Conservation (phyloP, 1,140 invertebrate genomes). For the Aethina tumida region DNA sequence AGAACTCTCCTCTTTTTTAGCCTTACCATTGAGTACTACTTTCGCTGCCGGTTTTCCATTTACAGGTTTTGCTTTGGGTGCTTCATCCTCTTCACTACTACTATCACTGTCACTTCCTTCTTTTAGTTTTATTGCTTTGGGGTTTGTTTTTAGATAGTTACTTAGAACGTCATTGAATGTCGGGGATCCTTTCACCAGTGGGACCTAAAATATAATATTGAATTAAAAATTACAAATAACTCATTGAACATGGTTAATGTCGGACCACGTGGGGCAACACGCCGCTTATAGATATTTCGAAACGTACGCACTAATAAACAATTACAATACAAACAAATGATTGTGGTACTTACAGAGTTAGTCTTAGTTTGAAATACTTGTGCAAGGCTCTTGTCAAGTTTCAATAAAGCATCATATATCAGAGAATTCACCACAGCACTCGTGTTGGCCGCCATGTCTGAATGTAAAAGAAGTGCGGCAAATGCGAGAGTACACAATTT, state of each 20-base stretch:
- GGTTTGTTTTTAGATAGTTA: conserved; percentile 19
- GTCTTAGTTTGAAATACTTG: conserved; percentile 48
- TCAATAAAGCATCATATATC: conserved; percentile 45
- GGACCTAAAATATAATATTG: conserved; percentile 13
- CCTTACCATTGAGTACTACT: conserved; percentile 25
- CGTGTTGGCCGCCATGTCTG: conserved; percentile 21
- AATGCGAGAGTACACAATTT: too few species aligned
- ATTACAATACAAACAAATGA: neutral
- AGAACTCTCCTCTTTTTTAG: conserved; percentile 13
- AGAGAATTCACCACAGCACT: conserved; percentile 33
- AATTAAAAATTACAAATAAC: conserved; percentile 6
- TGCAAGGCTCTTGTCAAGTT: conserved; percentile 45
- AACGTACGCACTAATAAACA: neutral
- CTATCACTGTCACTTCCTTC: conserved; percentile 21
- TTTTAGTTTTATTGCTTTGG: conserved; percentile 21
- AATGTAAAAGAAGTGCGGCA: conserved; percentile 8
- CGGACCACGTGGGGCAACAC: conserved; percentile 8
- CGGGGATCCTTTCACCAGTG: conserved; percentile 16
- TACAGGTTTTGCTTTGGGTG: conserved; percentile 14
- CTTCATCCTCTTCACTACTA: conserved; percentile 24
- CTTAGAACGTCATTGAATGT: conserved; percentile 19
- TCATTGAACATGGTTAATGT: conserved; percentile 3
- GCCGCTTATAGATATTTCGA: conserved; percentile 1
- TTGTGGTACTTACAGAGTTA: conserved; percentile 44
- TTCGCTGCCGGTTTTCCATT: conserved; percentile 28